Evolutionary conservation across 2,888 invertebrate genomes (phyloP), one percentile per base, ranked within the genome.

Genomic region (Andrena fulva): DNA sequence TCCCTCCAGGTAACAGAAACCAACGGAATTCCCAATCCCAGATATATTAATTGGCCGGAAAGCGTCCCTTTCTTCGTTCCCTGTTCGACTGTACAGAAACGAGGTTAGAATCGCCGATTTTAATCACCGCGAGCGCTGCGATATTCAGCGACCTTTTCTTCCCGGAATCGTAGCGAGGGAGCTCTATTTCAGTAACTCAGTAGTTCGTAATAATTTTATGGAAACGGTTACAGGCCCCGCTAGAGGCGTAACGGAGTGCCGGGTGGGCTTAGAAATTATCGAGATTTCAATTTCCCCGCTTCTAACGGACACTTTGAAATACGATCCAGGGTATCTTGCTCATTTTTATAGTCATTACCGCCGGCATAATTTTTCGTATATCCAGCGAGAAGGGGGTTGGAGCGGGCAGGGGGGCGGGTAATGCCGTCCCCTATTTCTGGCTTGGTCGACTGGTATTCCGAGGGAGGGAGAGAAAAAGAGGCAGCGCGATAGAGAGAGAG

Each of bases 321-420:
- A 89, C 85, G 82, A 78, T 84, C 77, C 87, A 54, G 84, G 80
- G 77, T 85, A 75, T 82, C 76, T 83, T 69, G 80, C 78, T 86
- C 87, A 86, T 87, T 90, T 90, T 90, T 88, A 84, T 81, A 84
- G 88, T 89, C 89, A 89, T 89, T 87, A 87, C 79, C 77, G 20
- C 33, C 56, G 72, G 84, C 87, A 90, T 90, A 89, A 90, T 89
- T 90, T 89, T 85, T 87, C 86, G 86, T 84, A 81, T 74, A 87
- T 88, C 86, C 85, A 80, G 78, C 27, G 31, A 33, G 62, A 20
- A n/a, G 50, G 20, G 24, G 29, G 48, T n/a, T 27, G 24, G 27
- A 56, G 24, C 12, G 27, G 5, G 7, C 52, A 8, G 20, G 68
- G 67, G 71, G 29, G 35, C 62, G 75, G 64, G 79, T 74, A 80